Evolutionary conservation across 2,797 vertebrate genomes (phyloP).

Genomic region (Lagodon rhomboides): DNA sequence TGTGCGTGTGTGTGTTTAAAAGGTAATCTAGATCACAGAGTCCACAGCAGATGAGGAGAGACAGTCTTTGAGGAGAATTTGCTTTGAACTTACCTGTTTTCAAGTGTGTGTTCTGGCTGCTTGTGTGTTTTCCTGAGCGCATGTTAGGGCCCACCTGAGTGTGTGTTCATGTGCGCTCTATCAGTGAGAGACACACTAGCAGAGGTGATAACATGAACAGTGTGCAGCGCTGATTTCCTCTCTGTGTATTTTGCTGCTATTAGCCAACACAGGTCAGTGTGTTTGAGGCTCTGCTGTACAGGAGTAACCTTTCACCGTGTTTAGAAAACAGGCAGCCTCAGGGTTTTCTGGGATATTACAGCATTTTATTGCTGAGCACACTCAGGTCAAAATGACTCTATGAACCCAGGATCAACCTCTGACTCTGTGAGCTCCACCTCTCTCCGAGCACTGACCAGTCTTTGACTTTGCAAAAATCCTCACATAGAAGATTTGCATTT

Average conservation of each 20-base stretch:
- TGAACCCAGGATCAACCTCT: conserved; percentile 32
- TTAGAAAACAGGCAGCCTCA: conserved; percentile 49
- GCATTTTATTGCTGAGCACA: conserved; percentile 32
- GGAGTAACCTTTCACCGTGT: conserved; percentile 60
- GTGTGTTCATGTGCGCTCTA: background rate
- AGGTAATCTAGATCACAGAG: conserved; percentile 66
- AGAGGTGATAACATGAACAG: conserved; percentile 41
- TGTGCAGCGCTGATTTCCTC: conserved; percentile 39
- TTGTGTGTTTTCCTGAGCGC: conserved; percentile 28
- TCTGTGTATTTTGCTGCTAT: conserved; percentile 50
- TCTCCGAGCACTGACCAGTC: background rate
- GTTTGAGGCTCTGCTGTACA: conserved; percentile 36
- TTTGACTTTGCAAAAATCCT: background rate
- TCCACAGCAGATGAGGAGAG: conserved; percentile 54
- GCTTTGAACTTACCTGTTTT: conserved; percentile 62
- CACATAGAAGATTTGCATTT: no score
- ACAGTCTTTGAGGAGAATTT: conserved; percentile 50
- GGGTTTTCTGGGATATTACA: conserved; percentile 43
- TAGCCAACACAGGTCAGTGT: conserved; percentile 51
- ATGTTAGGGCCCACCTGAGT: conserved; percentile 14
- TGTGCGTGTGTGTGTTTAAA: conserved; percentile 23
- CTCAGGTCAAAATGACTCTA: conserved; percentile 10
- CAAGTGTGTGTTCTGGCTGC: conserved; percentile 29
- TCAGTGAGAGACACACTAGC: background rate
- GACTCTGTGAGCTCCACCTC: conserved; percentile 8